phyloP scores from a whole-genome alignment of 2,797 vertebrate genomes.

The Channallabes apus region DNA sequence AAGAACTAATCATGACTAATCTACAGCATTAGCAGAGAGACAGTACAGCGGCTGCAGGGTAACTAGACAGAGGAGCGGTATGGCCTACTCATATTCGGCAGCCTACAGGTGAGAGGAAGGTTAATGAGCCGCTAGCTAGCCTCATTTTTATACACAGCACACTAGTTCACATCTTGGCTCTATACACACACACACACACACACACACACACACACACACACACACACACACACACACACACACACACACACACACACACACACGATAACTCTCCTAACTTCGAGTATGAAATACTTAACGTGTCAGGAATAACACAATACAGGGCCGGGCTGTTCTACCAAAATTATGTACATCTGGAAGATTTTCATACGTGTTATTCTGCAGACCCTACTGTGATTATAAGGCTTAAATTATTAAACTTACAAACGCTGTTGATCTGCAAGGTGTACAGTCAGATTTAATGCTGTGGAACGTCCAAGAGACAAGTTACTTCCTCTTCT shows the following conservation, averaged over 20 bases:
- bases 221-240: not conserved
- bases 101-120: slow-evolving; percentile 32
- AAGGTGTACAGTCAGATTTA: not conserved
- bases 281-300: not conserved
- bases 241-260: not conserved
- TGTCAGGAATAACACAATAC: not conserved
- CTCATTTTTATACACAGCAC: slow-evolving; percentile 18
- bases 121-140: slow-evolving; percentile 23
- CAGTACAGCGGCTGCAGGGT: not conserved
- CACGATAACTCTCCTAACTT: not conserved
- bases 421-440: not conserved
- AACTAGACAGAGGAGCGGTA: not conserved
- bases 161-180: not conserved
- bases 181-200: too few species aligned
- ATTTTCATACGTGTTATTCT: not conserved
- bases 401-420: too few species aligned
- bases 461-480: not conserved
- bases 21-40: not conserved
- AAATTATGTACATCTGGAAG: not conserved
- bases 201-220: too few species aligned
- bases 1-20: not conserved
- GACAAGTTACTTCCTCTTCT: not conserved
- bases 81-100: not conserved
- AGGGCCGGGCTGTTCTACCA: not conserved
- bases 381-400: too few species aligned